phyloP scores from a whole-genome alignment of 2,797 vertebrate genomes.

The Arrhamphus sclerolepis region DNA sequence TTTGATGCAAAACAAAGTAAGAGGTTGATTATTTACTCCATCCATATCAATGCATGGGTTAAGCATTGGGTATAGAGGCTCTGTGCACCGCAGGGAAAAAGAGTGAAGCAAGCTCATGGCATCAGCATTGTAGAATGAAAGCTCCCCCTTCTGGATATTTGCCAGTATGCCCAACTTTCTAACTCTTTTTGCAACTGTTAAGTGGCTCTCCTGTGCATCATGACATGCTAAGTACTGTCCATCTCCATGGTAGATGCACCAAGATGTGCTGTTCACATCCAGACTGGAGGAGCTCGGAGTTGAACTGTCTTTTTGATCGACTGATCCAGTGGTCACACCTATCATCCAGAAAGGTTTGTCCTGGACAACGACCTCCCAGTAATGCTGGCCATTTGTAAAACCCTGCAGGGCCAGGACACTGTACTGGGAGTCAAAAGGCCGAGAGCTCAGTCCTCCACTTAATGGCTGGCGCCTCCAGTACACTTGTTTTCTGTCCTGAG shows the following conservation, averaged over 20 bases:
- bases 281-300: conserved; percentile 19
- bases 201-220: conserved; percentile 69
- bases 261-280: conserved; percentile 66
- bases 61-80: conserved; percentile 72
- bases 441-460: conserved; percentile 22
- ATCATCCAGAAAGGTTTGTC: conserved; percentile 83
- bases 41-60: conserved; percentile 81
- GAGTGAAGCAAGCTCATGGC: conserved; percentile 69
- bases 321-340: conserved; percentile 66
- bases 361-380: conserved; percentile 82
- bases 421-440: conserved; percentile 71
- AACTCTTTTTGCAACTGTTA: conserved; percentile 63
- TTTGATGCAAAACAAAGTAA: conserved; percentile 72
- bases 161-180: conserved; percentile 75
- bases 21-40: conserved; percentile 73
- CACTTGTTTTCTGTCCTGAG: conserved; percentile 72
- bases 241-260: conserved; percentile 80
- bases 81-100: conserved; percentile 64
- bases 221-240: conserved; percentile 79
- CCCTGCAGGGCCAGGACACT: conserved; percentile 69
- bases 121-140: conserved; percentile 80
- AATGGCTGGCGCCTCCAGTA: conserved; percentile 68
- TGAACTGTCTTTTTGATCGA: conserved; percentile 7
- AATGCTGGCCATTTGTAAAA: conserved; percentile 68
- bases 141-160: conserved; percentile 73